These are phyloP conservation scores for Heterotilapia buettikoferi DNA, from an alignment of 2,113 vertebrate species.

Conservation along the genomic window DNA sequence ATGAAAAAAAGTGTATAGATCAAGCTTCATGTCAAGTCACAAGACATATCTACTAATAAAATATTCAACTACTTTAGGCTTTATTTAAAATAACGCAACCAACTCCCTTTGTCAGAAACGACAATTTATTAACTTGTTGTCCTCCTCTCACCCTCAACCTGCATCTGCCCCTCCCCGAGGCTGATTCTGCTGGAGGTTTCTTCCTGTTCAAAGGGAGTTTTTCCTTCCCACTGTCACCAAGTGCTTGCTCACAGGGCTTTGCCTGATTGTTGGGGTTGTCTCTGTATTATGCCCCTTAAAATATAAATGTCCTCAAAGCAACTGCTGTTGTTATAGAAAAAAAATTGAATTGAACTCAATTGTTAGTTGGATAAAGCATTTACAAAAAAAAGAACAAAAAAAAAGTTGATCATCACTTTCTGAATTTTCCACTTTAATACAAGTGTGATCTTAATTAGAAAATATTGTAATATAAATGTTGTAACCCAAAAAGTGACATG, in stretches of 20 bases:
- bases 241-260: neutral
- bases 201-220: neutral
- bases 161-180: neutral
- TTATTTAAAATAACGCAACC: neutral
- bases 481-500: neutral
- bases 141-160: neutral
- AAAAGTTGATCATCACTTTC: neutral
- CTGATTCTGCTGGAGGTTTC: neutral
- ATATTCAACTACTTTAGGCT: neutral
- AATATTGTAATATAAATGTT: neutral
- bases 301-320: neutral
- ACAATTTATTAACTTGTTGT: neutral
- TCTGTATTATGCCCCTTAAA: neutral
- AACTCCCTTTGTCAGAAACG: neutral
- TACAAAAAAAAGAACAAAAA: neutral
- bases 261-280: neutral
- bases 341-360: neutral
- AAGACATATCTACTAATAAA: neutral
- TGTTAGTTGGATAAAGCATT: neutral
- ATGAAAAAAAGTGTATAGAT: neutral
- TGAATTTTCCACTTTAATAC: neutral
- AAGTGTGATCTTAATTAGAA: neutral
- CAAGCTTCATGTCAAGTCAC: neutral
- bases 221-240: neutral
- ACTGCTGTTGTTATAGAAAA: neutral